Base-by-base conservation (phyloP, 2,888 invertebrate species). In the Prosopocoilus inquinatus region DNA sequence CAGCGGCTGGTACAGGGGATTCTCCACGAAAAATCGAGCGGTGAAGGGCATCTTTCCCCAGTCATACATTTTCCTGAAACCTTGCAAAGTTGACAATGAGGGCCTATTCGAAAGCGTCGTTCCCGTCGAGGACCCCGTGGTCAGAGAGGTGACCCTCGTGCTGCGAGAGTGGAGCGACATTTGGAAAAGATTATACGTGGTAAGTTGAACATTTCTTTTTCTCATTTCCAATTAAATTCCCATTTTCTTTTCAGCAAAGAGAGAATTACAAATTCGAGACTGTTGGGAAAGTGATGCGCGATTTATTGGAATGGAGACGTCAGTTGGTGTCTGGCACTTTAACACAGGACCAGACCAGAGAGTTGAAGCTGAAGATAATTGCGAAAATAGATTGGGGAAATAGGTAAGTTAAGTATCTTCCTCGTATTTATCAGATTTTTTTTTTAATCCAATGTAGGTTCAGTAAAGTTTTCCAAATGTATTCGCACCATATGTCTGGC, bases 351-450 rank as follows among this genome's bases (percentile, higher is more conserved):
- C 95, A 96, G 78, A 92, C 91, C 1, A 80, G 88, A 58, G 94
- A 95, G 62, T 76, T 95, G 55, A 89, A 94, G 73, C 80, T 91
- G 70, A 89, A 90, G 72, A 91, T 95, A 55, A 93, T 93, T 64
- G 88, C 89, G 54, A 94, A 94, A 79, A 91, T 96, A 50, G 96
- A 96, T 79, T 96, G 95, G 95, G 96, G 96, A 50, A 96, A 96
- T 81, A 85, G 92, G 94, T 95, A 77, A 90, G 89, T 85, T 51
- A 28, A 36, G 43, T 11, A 35, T 43, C 44, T 60, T 55, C 55
- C 55, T 58, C 52, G 52, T 48, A 44, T 28, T 28, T 20, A 20
- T 38, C 47, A 12, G 41, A 34, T n/a, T 47, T 47, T 15, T 33
- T 36, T 47, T 47, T 35, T 3, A 28, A 28, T 28, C 3, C 7